Base-by-base conservation (phyloP, 2,797 vertebrate genomes). In the Mergus octosetaceus region DNA sequence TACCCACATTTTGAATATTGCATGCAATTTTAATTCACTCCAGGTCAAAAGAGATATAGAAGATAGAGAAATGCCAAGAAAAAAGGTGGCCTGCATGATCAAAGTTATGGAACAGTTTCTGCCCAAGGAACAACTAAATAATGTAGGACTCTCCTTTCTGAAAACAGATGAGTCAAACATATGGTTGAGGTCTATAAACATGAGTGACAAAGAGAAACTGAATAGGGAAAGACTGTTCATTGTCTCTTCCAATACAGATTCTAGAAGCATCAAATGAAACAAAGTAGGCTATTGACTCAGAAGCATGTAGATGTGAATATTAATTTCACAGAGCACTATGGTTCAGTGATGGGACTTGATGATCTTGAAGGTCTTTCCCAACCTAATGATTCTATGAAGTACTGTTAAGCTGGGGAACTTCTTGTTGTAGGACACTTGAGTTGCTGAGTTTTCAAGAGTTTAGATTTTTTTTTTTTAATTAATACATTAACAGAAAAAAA, bases 101-200 rank as follows among this genome's bases (percentile, higher is more conserved):
- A 92, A 93, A 92, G 81, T 73, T 61, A 87, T 8, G 53, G 57
- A 92, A 90, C 12, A 80, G 32, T 45, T 93, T 90, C 64, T 89
- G 64, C 77, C 65, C 28, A 89, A 82, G 68, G 71, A 90, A 74
- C 30, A 74, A 74, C 43, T 89, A 83, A 93, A 94, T 92, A 87
- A 95, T 74, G 78, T 77, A 89, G 84, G 72, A 87, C 36, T 87
- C 38, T 70, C 64, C 51, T 85, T 71, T 82, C 83, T 12, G 16
- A 79, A 89, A 95, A 85, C 74, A 85, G 80, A 87, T 89, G 71
- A 95, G 47, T 90, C 56, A 60, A 80, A 85, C 65, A 51, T 87
- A 76, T 93, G 47, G 66, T 85, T 77, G 84, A 89, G 20, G 41
- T 85, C 88, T 85, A 61, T 65, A 80, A 90, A 95, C 25, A 58